Evolutionary conservation across 2,113 vertebrate genomes (phyloP), one percentile per base, ranked within the genome.

Genomic region (Coturnix japonica): DNA sequence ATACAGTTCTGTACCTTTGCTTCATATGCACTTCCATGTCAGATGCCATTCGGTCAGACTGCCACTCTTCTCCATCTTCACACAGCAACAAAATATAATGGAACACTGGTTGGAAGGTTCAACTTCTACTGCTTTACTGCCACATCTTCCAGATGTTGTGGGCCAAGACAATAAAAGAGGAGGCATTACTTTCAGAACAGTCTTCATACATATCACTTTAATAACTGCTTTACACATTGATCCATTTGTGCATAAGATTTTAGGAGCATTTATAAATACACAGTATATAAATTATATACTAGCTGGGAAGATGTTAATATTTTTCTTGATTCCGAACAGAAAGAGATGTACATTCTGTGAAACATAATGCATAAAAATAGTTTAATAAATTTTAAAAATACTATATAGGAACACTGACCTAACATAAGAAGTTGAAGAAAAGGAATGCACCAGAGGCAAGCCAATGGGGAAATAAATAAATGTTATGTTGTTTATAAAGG

Each of bases 311-410:
- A 11, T 78, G 20, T 85, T 95, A 7, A 94, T 41, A 1, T 0
- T 20, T 33, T 81, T 44, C 9, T 11, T 74, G 31, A 18, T 59
- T 93, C 9, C 22, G 79, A 64, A 63, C 13, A 59, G 19, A 31
- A 10, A 71, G 30, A 80, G 64, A 56, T 18, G 5, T 8, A 77
- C 2, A 4, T 60, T 30, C 47, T 47, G 57, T 85, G 77, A 82
- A 93, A 87, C 74, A 66, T 87, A 88, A 90, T 74, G 39, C 65
- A 30, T 87, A 89, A 85, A 95, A 95, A 81, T 67, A 80, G 90
- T 74, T 43, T 80, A 20, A 49, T 19, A 83, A 23, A 91, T 93
- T 93, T 90, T 81, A 95, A 77, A 63, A 31, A 39, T 16, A 57
- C 39, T 49, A 83, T 93, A 54, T 63, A n/a, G 78, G 76, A 88